A percentile compares a stretch with the other conserved stretches of the same genome.
phyloP scores from a whole-genome alignment of 2,888 invertebrate species.

The Lepidocyrtoides sp. region DNA sequence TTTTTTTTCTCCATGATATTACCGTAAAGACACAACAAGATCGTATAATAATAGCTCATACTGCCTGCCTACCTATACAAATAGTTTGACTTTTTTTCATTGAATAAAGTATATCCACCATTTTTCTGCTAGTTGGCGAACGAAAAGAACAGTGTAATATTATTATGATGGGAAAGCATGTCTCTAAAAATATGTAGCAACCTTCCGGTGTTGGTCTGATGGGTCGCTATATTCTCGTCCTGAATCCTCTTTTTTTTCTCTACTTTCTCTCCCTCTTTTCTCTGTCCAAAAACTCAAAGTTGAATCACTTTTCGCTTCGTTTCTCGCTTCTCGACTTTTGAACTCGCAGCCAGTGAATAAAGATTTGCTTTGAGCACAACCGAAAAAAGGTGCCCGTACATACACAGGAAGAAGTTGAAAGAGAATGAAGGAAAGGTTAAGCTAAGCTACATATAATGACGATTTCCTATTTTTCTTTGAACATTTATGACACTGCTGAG shows the following conservation, averaged over 20 bases:
- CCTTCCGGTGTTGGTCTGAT: background rate
- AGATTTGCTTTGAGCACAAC: slow-evolving; percentile 54
- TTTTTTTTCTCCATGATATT: slow-evolving; percentile 11
- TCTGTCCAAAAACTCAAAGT: slow-evolving; percentile 16
- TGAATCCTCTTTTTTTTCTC: background rate
- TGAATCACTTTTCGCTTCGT: slow-evolving; percentile 71
- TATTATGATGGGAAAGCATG: background rate
- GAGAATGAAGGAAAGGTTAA: slow-evolving; percentile 30
- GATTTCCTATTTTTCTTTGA: slow-evolving; percentile 57
- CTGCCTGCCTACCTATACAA: background rate
- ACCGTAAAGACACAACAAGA: background rate
- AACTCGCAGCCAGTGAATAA: slow-evolving; percentile 56
- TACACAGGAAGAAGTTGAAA: slow-evolving; percentile 28
- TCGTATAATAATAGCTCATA: background rate
- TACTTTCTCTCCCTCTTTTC: slow-evolving; percentile 1
- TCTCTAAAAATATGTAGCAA: slow-evolving; percentile 35
- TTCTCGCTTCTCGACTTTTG: slow-evolving; percentile 68
- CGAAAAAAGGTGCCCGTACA: background rate
- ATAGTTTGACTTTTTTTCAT: background rate
- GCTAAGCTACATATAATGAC: slow-evolving; percentile 55
- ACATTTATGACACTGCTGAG: slow-evolving; percentile 31
- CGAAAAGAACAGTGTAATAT: background rate
- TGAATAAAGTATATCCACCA: slow-evolving; percentile 3
- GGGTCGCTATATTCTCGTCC: slow-evolving; percentile 10
- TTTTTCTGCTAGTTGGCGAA: background rate